Evolutionary conservation across 2,888 invertebrate species (phyloP).

Genomic region (Apamea anceps): DNA sequence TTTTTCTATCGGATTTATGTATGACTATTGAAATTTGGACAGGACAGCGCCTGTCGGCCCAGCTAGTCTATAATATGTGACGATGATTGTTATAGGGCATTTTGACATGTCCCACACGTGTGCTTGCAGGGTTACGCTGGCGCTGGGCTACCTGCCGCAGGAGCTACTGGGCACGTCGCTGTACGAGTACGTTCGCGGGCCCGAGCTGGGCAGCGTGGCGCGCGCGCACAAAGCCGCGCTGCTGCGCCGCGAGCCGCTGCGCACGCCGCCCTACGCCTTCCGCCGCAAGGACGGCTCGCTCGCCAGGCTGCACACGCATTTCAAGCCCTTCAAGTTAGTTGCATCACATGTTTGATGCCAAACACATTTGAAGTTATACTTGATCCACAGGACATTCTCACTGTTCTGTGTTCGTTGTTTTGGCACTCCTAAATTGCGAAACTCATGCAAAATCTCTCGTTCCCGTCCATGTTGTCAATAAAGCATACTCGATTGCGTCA

Average conservation of each 20-base stretch:
- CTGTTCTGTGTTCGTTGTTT: background rate
- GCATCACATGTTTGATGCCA: background rate
- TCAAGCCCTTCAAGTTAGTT: constrained; percentile 94
- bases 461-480: background rate
- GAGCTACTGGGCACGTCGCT: constrained; percentile 97
- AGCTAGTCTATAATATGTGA: background rate
- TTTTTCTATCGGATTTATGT: too few species aligned
- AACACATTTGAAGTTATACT: background rate
- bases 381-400: background rate
- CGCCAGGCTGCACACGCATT: constrained; percentile 94
- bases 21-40: too few species aligned
- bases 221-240: constrained; percentile 95
- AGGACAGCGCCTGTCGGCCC: background rate
- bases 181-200: constrained; percentile 97
- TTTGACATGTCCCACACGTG: background rate
- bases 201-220: constrained; percentile 94
- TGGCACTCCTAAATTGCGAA: background rate
- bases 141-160: constrained; percentile 97
- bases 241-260: constrained; percentile 91
- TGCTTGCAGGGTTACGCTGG: constrained; percentile 93
- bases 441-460: background rate
- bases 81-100: background rate
- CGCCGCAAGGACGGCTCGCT: constrained; percentile 94
- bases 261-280: constrained; percentile 94
- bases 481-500: background rate